Percentiles rank a stretch among this genome's conserved stretches.
Conservation (phyloP, 2,888 invertebrate genomes). For the Pammene fasciana region DNA sequence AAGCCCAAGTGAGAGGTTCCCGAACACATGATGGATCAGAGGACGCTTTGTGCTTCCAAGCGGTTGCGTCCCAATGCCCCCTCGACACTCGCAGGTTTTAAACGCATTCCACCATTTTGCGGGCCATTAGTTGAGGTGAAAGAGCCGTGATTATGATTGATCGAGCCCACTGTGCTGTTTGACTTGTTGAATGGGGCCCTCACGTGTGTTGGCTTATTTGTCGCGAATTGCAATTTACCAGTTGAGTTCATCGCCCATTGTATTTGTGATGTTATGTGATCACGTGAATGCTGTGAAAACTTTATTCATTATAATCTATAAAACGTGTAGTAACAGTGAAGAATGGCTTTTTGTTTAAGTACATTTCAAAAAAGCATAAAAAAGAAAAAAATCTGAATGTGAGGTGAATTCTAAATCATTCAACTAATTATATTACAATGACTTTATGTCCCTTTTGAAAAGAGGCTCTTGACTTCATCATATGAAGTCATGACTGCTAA, state of each 20-base stretch:
- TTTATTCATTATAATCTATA: neutral
- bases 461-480: no score
- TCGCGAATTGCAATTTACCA: slow-evolving; percentile 52
- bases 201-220: slow-evolving; percentile 72
- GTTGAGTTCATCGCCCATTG: slow-evolving; percentile 24
- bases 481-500: no score
- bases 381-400: no score
- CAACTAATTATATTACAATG: no score
- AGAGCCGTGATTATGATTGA: slow-evolving; percentile 83
- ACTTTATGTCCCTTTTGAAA: no score
- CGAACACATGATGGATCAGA: slow-evolving; percentile 78
- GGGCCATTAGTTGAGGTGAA: slow-evolving; percentile 82
- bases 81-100: slow-evolving; percentile 76
- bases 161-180: slow-evolving; percentile 70
- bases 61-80: slow-evolving; percentile 78
- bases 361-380: no score
- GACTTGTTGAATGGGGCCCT: slow-evolving; percentile 78
- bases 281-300: neutral
- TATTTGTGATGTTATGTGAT: slow-evolving; percentile 11
- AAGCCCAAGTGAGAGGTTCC: slow-evolving; percentile 47
- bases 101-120: slow-evolving; percentile 80
- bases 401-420: no score
- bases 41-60: slow-evolving; percentile 76
- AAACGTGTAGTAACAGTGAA: no score
- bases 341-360: no score